A percentile compares a stretch with the other conserved stretches of the same genome.
Evolutionary conservation across 2,113 vertebrate species (phyloP).

Genomic region (Megalops atlanticus): DNA sequence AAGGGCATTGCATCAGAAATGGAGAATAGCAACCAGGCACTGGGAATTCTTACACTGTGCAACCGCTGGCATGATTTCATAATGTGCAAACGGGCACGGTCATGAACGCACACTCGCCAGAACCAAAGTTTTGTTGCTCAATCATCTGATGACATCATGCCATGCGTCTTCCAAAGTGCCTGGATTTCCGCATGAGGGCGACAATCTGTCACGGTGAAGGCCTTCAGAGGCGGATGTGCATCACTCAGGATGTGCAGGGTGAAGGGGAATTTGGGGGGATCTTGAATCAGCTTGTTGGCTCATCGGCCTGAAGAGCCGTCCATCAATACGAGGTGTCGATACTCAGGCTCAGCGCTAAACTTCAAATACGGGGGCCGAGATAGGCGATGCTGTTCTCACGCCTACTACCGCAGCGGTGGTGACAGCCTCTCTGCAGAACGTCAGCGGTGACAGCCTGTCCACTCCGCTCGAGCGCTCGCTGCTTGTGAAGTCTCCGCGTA

Average conservation of each 20-base stretch:
- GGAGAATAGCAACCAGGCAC: neutral
- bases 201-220: neutral
- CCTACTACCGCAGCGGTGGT: neutral
- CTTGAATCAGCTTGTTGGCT: neutral
- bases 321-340: constrained; percentile 4
- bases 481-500: neutral
- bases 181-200: neutral
- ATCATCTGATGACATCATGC: neutral
- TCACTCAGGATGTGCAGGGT: neutral
- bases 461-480: neutral
- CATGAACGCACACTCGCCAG: neutral
- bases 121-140: neutral
- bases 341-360: neutral
- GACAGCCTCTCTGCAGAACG: neutral
- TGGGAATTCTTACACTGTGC: neutral
- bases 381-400: neutral
- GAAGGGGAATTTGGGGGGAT: neutral
- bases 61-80: neutral
- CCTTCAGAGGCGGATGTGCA: neutral
- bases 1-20: neutral
- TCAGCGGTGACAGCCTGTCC: neutral
- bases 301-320: neutral
- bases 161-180: neutral
- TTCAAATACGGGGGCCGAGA: neutral
- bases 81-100: neutral